A percentile compares a stretch with the other conserved stretches of the same genome.
Conservation (phyloP, 2,797 vertebrate species). For the Vireo griseus region DNA sequence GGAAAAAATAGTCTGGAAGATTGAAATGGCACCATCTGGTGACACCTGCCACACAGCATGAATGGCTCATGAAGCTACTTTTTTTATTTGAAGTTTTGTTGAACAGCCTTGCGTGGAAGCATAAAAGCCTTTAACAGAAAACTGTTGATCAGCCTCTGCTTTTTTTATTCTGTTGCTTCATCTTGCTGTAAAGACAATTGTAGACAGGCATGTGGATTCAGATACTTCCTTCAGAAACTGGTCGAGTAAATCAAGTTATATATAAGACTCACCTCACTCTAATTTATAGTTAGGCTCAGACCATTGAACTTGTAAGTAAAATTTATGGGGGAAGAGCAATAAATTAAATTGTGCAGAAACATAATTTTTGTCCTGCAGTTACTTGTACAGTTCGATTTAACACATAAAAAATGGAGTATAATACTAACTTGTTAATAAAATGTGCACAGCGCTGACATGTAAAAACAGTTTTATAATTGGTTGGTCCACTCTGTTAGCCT, state of each 20-base stretch:
- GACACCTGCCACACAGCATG: neutral
- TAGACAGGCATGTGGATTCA: neutral
- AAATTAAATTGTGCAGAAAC: slow-evolving; percentile 75
- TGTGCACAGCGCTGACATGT: slow-evolving; percentile 74
- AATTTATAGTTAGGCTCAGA: slow-evolving; percentile 72
- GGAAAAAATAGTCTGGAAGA: neutral
- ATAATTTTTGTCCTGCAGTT: slow-evolving; percentile 68
- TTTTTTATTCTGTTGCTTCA: neutral
- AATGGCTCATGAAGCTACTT: neutral
- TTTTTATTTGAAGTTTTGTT: neutral
- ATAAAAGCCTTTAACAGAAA: neutral
- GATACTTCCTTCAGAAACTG: slow-evolving; percentile 62
- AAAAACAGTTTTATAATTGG: slow-evolving; percentile 75
- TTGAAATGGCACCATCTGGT: slow-evolving; percentile 20
- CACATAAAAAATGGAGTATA: slow-evolving; percentile 70
- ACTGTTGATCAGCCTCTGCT: neutral
- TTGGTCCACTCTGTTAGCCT: slow-evolving; percentile 69
- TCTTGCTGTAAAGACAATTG: slow-evolving; percentile 13
- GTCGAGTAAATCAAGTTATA: slow-evolving; percentile 50
- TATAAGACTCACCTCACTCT: slow-evolving; percentile 61
- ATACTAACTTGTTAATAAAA: slow-evolving; percentile 79
- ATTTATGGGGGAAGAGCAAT: slow-evolving; percentile 76
- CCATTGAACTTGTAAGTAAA: slow-evolving; percentile 74
- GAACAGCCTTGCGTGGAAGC: neutral
- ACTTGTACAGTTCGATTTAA: slow-evolving; percentile 72